Base-by-base conservation (phyloP, 2,113 vertebrate species). In the Alethe diademata region DNA sequence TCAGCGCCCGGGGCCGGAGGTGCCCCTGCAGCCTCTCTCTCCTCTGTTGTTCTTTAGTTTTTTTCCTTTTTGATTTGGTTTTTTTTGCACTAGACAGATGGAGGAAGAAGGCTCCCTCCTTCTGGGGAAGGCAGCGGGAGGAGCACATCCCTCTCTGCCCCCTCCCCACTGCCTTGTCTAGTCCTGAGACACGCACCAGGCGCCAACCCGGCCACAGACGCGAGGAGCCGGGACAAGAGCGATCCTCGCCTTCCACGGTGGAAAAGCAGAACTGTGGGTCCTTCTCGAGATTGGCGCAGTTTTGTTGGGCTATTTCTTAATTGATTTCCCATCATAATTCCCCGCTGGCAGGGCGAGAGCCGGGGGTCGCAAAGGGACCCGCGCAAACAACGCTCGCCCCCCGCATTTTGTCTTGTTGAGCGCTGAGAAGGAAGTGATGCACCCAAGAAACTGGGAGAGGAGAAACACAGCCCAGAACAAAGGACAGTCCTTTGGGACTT, bases 401-500 rank as follows among this genome's bases (percentile, higher is more conserved):
- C 87, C 3, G 1, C 5, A 1, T 88, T 74, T 56, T n/a, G 38
- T 69, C 89, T 74, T 7, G 1, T 7, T 50, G 79, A 62, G 53
- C 2, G 1, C 74, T 23, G 28, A 35, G 82, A 86, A 88, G 72
- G 48, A 92, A 93, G 87, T 61, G 91, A 83, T 73, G 69, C 36
- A 76, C 72, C 85, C 83, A 5, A 45, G 29, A 14, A 70, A 73
- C 69, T 51, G 81, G 85, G 90, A 93, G 87, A 90, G 86, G 79
- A 96, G 87, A 75, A 60, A 81, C 69, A 36, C 86, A 74, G 86
- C 65, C 61, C 48, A 47, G 91, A 96, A 96, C 85, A 87, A 91
- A 93, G 89, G 94, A 95, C 80, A 69, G 93, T 95, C 95, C 95
- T 0, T 5, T 62, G 47, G 80, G 95, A 97, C 95, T 96, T 91